A percentile compares a stretch with the other conserved stretches of the same genome.
phyloP scores from a whole-genome alignment of 1,140 invertebrate species.

The Bombus polaris region DNA sequence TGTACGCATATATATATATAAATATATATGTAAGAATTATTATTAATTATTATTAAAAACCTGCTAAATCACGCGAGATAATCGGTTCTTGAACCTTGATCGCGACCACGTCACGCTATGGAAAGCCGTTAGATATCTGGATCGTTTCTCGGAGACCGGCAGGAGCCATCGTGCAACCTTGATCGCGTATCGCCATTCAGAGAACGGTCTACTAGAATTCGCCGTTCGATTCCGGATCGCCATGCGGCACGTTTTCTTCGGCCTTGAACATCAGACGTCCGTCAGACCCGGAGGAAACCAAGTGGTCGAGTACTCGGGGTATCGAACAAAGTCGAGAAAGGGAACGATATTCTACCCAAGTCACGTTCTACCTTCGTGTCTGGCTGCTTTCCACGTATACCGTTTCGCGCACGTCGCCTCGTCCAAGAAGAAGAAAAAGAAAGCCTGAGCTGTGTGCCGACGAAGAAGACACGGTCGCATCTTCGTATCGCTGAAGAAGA shows the following conservation, averaged over 20 bases:
- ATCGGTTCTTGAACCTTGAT: conserved; percentile 39
- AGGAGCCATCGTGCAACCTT: conserved; percentile 35
- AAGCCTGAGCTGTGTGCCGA: neutral
- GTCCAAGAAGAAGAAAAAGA: neutral
- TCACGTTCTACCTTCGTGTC: conserved; percentile 63
- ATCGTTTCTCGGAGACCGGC: conserved; percentile 38
- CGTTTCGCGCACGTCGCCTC: neutral
- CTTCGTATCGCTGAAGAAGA: neutral
- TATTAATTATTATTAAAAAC: neutral
- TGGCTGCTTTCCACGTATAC: conserved; percentile 41
- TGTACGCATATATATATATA: no score
- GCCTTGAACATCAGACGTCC: conserved; percentile 44
- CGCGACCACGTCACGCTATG: conserved; percentile 36
- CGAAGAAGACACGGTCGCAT: neutral
- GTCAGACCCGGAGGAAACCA: conserved; percentile 30
- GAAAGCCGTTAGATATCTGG: conserved; percentile 49
- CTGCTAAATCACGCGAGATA: neutral
- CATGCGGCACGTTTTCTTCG: conserved; percentile 36
- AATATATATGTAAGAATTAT: no score
- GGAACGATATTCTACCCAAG: conserved; percentile 45
- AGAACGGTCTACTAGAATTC: conserved; percentile 5
- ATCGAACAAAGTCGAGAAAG: conserved; percentile 22
- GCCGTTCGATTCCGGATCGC: conserved; percentile 18
- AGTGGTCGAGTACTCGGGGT: neutral
- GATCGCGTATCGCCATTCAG: conserved; percentile 20